These are phyloP conservation scores for Coregonus clupeaformis DNA, from an alignment of 2,113 vertebrate species.

Conservation along the genomic window DNA sequence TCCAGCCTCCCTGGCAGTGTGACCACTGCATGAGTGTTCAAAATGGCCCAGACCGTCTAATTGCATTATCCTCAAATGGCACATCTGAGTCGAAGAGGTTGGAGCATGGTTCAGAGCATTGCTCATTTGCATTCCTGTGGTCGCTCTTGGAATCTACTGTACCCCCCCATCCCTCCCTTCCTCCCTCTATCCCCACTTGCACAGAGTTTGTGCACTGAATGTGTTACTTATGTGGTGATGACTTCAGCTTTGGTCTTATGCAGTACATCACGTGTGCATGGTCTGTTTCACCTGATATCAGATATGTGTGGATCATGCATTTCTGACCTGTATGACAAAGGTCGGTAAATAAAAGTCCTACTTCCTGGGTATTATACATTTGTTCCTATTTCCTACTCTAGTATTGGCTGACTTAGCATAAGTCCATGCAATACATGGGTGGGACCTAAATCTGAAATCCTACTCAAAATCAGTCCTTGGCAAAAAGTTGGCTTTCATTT, in stretches of 20 bases:
- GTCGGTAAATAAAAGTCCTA: background rate
- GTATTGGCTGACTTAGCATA: background rate
- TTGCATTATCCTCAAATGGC: constrained; percentile 42
- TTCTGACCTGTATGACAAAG: background rate
- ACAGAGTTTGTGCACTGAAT: background rate
- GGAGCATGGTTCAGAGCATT: constrained; percentile 26
- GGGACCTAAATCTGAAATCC: background rate
- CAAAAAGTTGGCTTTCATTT: background rate
- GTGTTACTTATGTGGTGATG: background rate
- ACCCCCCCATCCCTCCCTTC: background rate
- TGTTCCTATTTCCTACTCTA: background rate
- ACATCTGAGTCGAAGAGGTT: constrained; percentile 42
- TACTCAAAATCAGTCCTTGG: background rate
- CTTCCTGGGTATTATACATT: background rate
- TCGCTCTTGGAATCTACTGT: background rate
- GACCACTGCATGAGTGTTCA: constrained; percentile 35
- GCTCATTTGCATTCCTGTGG: constrained; percentile 19
- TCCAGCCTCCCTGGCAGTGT: constrained; percentile 29
- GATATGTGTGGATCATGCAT: background rate
- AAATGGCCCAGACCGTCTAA: constrained; percentile 43
- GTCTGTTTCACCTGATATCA: background rate
- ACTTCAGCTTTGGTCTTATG: background rate
- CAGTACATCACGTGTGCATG: background rate
- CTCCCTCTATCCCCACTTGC: background rate
- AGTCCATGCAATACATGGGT: background rate